These are phyloP conservation scores for Cyclophora punctaria DNA, from an alignment of 2,888 invertebrate genomes.

Conservation along the genomic window DNA sequence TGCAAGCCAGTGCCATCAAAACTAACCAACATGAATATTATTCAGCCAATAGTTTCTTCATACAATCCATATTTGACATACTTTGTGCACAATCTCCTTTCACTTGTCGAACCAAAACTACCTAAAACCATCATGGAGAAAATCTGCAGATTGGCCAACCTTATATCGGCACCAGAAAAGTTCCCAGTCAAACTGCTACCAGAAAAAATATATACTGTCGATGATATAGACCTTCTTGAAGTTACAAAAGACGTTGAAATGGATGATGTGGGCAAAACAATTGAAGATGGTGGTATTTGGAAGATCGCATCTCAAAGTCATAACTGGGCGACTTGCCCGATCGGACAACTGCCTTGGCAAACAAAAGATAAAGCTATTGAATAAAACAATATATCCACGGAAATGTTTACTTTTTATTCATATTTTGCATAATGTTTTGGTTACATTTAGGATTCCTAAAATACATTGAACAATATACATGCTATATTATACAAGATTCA, in stretches of 20 bases:
- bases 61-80: slow-evolving; percentile 55
- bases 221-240: slow-evolving; percentile 45
- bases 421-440: slow-evolving; percentile 74
- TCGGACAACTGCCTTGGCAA: slow-evolving; percentile 70
- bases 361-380: slow-evolving; percentile 2
- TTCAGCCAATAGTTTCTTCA: slow-evolving; percentile 51
- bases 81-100: slow-evolving; percentile 48
- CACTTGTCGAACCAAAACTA: slow-evolving; percentile 44
- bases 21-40: slow-evolving; percentile 44
- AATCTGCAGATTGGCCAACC: slow-evolving; percentile 44
- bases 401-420: slow-evolving; percentile 60
- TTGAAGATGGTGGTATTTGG: slow-evolving; percentile 39
- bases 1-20: slow-evolving; percentile 45
- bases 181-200: slow-evolving; percentile 20
- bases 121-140: slow-evolving; percentile 33
- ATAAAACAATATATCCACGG: slow-evolving; percentile 40
- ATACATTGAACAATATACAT: slow-evolving; percentile 70
- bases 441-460: slow-evolving; percentile 67
- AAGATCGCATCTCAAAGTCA: slow-evolving; percentile 35
- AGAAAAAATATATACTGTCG: slow-evolving; percentile 55
- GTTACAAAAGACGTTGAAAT: slow-evolving; percentile 14
- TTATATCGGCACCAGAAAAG: slow-evolving; percentile 48
- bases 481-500: slow-evolving; percentile 66
- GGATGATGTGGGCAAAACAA: slow-evolving; percentile 5
- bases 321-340: slow-evolving; percentile 64